Evolutionary conservation across 2,113 vertebrate genomes (phyloP).

Genomic region (Myiopsitta monachus): DNA sequence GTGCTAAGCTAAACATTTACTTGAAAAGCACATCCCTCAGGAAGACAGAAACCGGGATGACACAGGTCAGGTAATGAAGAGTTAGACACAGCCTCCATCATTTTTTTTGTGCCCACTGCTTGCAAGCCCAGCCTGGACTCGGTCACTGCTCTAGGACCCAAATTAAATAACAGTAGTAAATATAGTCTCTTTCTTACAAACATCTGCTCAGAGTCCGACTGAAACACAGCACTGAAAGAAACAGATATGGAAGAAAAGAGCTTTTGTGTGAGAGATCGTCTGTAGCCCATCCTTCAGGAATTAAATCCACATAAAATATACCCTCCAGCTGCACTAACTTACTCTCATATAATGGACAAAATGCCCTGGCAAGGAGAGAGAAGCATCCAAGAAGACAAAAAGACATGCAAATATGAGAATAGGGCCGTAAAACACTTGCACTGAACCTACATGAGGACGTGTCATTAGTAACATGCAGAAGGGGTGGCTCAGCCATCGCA

Average conservation of each 20-base stretch:
- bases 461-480: rapidly evolving
- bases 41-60: background rate
- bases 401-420: background rate
- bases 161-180: constrained; percentile 39
- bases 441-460: background rate
- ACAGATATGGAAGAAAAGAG: background rate
- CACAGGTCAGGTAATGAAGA: background rate
- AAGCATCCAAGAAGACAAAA: background rate
- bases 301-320: background rate
- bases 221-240: background rate
- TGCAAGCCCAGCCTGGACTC: background rate
- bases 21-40: background rate
- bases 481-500: rapidly evolving
- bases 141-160: constrained; percentile 1
- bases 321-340: constrained; percentile 6
- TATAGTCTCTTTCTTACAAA: background rate
- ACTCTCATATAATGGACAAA: background rate
- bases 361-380: background rate
- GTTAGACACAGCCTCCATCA: background rate
- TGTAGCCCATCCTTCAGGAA: background rate
- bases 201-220: constrained; percentile 26
- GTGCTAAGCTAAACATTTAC: background rate
- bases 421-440: background rate
- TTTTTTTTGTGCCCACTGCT: background rate
- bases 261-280: background rate